Percentiles rank a stretch among this genome's conserved stretches.
phyloP scores from a whole-genome alignment of 2,797 vertebrate genomes.

The Microchirus variegatus region DNA sequence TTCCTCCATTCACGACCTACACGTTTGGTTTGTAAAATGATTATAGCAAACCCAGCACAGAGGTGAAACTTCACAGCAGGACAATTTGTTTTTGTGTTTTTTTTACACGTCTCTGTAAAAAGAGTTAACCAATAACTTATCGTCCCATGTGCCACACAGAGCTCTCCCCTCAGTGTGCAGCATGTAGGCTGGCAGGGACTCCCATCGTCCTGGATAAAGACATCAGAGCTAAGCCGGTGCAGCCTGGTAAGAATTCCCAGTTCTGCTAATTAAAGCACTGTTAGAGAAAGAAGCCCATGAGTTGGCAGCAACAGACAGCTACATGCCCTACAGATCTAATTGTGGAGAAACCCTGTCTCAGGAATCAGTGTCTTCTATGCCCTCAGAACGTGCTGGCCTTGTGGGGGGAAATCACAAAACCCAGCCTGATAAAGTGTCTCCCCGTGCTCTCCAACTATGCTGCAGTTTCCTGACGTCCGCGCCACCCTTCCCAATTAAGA shows the following conservation, averaged over 20 bases:
- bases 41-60: too few relatives aligned
- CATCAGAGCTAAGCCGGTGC: slow-evolving; percentile 54
- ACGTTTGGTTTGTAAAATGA: too few relatives aligned
- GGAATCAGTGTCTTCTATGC: slow-evolving; percentile 39
- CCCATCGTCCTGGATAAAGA: slow-evolving; percentile 51
- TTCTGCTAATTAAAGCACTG: slow-evolving; percentile 72
- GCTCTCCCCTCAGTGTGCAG: slow-evolving; percentile 17
- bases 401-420: slow-evolving; percentile 58
- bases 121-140: slow-evolving; percentile 27
- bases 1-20: too few relatives aligned
- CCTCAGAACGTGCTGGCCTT: slow-evolving; percentile 29
- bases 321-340: slow-evolving; percentile 68
- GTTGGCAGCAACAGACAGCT: slow-evolving; percentile 55
- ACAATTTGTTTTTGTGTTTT: not conserved
- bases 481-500: slow-evolving; percentile 58
- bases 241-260: slow-evolving; percentile 65
- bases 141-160: slow-evolving; percentile 18
- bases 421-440: slow-evolving; percentile 40
- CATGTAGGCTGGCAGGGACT: slow-evolving; percentile 38
- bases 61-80: slow-evolving; percentile 4
- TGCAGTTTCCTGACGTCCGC: slow-evolving; percentile 41
- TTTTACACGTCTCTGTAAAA: not conserved
- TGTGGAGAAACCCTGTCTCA: slow-evolving; percentile 60
- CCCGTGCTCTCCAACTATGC: slow-evolving; percentile 30
- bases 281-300: slow-evolving; percentile 51